Evolutionary conservation across 1,140 invertebrate genomes (phyloP), one percentile per base, ranked within the genome.

Genomic region (Nebria ingens): DNA sequence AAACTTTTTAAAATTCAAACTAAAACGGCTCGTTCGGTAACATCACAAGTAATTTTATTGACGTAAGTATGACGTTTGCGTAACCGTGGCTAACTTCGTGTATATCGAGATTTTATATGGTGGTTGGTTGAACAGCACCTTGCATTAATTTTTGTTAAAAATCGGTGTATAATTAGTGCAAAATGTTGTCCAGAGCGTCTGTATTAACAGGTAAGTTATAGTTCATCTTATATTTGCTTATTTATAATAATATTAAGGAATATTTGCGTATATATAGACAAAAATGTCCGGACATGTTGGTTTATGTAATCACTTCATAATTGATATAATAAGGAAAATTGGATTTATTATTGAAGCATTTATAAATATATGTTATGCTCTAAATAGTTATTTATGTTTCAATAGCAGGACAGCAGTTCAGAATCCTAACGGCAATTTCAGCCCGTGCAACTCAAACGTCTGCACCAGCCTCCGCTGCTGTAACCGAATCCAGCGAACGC

Each of bases 171-270:
- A 9, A 34, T 34, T 34, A 34, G 25, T 34, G 25, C 29, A 62
- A 72, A 68, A 75, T 76, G 74, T 62, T 75, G 56, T 74, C 74
- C 51, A 73, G 72, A 63, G 72, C 71, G 54, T 67, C 72, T 60
- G 63, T 75, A 59, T 64, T 75, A 51, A 65, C 72, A 64, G 73
- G 74, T 76, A 73, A 72, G 55, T 38, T 13, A 0, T 2, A 54
- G 57, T 61, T 51, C 52, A 21, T 11, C 23, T 11, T 38, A 54
- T 57, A n/a, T n/a, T n/a, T n/a, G n/a, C 21, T 25, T 53, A 38
- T 53, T 21, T 29, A 19, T 38, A n/a, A 21, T 34, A 29, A 56
- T n/a, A n/a, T n/a, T n/a, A n/a, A n/a, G n/a, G n/a, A n/a, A n/a
- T n/a, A n/a, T n/a, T n/a, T n/a, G n/a, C n/a, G n/a, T 53, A 52